These are phyloP conservation scores for Cricetomys ansorgei DNA, from an alignment of 2,113 vertebrate genomes.

Conservation along the genomic window DNA sequence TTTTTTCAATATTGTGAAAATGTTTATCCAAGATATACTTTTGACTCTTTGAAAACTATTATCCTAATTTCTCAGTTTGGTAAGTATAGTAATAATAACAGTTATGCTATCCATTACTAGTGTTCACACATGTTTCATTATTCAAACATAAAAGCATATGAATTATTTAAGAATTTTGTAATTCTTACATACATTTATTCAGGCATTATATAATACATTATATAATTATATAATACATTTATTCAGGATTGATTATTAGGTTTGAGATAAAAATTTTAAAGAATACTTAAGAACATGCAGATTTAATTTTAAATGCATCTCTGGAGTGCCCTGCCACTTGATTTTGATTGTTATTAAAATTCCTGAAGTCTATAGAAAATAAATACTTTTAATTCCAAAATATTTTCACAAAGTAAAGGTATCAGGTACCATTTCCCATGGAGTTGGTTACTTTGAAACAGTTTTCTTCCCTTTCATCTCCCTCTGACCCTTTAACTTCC, in stretches of 20 bases:
- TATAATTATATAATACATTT: not conserved
- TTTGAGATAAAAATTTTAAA: not conserved
- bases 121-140: not conserved
- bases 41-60: not conserved
- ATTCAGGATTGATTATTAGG: not conserved
- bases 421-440: not conserved
- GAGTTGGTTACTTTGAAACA: not conserved
- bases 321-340: not conserved
- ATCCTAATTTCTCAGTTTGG: not conserved
- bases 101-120: not conserved
- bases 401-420: not conserved
- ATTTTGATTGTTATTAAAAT: not conserved
- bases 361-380: not conserved
- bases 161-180: not conserved
- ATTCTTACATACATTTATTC: not conserved
- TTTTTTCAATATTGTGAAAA: not conserved
- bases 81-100: not conserved
- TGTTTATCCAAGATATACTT: not conserved
- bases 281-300: not conserved
- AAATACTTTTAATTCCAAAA: not conserved
- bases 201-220: not conserved
- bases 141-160: not conserved
- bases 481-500: not conserved
- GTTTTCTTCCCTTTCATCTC: accelerated
- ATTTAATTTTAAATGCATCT: not conserved